Base-by-base conservation (phyloP, 2,888 invertebrate genomes). In the Trichogramma dendrolimi region DNA sequence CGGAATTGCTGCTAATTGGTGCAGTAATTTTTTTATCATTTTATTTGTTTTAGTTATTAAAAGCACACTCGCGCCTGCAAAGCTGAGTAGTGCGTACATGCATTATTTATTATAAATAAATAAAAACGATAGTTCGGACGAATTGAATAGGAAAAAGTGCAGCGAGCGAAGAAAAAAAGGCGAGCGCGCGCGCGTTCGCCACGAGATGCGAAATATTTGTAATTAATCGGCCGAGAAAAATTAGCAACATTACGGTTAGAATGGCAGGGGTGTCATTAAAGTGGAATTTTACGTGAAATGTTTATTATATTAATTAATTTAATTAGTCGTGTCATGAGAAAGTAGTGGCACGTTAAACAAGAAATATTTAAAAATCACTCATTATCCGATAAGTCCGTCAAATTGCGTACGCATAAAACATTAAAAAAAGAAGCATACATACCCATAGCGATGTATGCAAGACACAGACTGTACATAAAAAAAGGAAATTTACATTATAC, bases 1-100 rank as follows among this genome's bases (percentile, higher is more conserved):
- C 79, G 79, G 76, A 79, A 79, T 79, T 76, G 75, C 79, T 79
- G 79, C 79, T 76, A 74, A 73, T 68, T 67, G 58, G 64, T 71
- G 79, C 79, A 79, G 79, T 75, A 73, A 78, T 79, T 79, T 79
- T 75, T 74, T 75, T 75, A 79, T 78, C 78, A 79, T 77, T 78
- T 62, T 58, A 62, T 55, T 61, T 60, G n/a, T 75, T 75, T 27
- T 27, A 27, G 27, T 27, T 27, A 27, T 27, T 27, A 27, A 27
- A 27, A 27, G 27, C 27, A 27, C 3, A 40, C n/a, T 58, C 51
- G 57, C 44, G 62, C 57, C 60, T 49, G 58, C 73, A 76, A 70
- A 75, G 75, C 76, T 75, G 76, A 75, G 74, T 71, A 27, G 27
- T 27, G 27, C 27, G 27, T 27, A 27, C 27, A 27, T 27, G 27